phyloP scores from a whole-genome alignment of 1,140 invertebrate genomes.

The Holcopasites calliopsidis region DNA sequence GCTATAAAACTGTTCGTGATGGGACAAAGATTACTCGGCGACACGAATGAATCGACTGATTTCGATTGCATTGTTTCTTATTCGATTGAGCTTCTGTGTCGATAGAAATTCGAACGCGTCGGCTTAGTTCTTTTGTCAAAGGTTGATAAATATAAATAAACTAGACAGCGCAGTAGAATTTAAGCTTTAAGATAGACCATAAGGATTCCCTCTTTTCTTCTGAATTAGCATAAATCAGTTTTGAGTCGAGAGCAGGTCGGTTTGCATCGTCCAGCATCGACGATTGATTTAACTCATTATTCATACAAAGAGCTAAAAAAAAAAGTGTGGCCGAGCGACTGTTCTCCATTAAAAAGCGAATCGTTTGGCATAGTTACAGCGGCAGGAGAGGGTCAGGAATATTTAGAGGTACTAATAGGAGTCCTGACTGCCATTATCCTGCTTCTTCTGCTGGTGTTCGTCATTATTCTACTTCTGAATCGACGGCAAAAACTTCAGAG shows the following conservation, averaged over 20 bases:
- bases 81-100: background rate
- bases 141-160: too few relatives aligned
- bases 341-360: slow-evolving; percentile 41
- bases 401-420: slow-evolving; percentile 87
- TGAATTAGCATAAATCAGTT: background rate
- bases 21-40: background rate
- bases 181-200: background rate
- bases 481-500: slow-evolving; percentile 84
- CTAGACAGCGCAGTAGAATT: too few relatives aligned
- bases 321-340: background rate
- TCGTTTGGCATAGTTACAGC: slow-evolving; percentile 80
- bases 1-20: slow-evolving; percentile 23
- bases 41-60: background rate
- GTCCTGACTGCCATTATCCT: slow-evolving; percentile 87
- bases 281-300: background rate
- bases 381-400: slow-evolving; percentile 82
- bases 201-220: too few relatives aligned
- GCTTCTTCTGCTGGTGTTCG: slow-evolving; percentile 83
- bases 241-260: too few relatives aligned
- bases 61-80: background rate
- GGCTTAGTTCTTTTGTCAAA: background rate
- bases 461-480: slow-evolving; percentile 84
- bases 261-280: background rate
- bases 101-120: background rate
- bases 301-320: background rate